Percentiles rank a stretch among this genome's conserved stretches.
phyloP scores from a whole-genome alignment of 2,113 vertebrate genomes.

The Cacatua alba region DNA sequence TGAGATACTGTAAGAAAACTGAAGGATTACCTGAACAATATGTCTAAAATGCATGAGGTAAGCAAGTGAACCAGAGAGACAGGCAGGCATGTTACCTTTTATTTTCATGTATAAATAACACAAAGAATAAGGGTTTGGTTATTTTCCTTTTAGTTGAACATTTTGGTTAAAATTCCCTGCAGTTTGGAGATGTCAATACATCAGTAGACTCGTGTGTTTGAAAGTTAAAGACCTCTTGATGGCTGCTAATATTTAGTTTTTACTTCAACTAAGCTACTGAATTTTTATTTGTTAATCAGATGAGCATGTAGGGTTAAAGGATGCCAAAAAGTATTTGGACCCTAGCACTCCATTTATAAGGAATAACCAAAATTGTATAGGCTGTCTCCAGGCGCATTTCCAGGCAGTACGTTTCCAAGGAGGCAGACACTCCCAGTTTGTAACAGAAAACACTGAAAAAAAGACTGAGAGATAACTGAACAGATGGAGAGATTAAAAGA shows the following conservation, averaged over 20 bases:
- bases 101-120: not conserved
- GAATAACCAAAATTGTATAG: not conserved
- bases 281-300: not conserved
- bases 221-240: not conserved
- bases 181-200: not conserved
- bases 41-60: not conserved
- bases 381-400: not conserved
- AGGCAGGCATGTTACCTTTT: not conserved
- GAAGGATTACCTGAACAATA: not conserved
- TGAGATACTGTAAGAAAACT: not conserved
- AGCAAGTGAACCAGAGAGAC: not conserved
- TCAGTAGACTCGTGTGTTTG: not conserved
- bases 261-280: not conserved
- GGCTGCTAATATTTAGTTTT: not conserved
- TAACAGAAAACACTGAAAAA: not conserved
- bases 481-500: not conserved
- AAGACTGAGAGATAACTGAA: not conserved
- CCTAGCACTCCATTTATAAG: not conserved
- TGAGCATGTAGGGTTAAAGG: not conserved
- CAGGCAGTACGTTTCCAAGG: not conserved
- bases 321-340: not conserved
- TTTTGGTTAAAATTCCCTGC: not conserved
- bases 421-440: not conserved
- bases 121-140: not conserved
- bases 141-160: not conserved